These are phyloP conservation scores for Callyntrura guangdongensis DNA, from an alignment of 2,888 invertebrate genomes.

Conservation along the genomic window DNA sequence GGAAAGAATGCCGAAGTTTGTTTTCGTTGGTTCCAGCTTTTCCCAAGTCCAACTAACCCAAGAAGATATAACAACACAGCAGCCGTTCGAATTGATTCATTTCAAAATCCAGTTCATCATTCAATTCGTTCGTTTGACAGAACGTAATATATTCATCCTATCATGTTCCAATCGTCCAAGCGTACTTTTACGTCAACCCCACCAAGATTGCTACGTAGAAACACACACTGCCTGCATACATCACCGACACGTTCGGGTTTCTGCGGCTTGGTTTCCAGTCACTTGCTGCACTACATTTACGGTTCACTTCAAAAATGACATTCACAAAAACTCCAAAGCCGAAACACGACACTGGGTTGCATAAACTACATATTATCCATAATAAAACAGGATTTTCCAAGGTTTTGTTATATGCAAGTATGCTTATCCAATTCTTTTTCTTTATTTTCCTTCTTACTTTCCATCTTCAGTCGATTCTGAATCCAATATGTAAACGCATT, in stretches of 20 bases:
- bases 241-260: not conserved
- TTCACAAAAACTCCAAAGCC: not conserved
- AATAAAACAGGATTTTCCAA: not conserved
- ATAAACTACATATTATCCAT: conserved; percentile 10
- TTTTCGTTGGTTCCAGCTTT: not conserved
- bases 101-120: conserved; percentile 48
- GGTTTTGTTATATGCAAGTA: not conserved
- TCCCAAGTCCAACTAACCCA: not conserved
- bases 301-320: conserved; percentile 1
- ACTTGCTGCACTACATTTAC: conserved; percentile 2
- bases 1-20: not conserved
- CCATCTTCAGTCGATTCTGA: not conserved
- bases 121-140: conserved; percentile 52
- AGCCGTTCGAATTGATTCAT: conserved; percentile 17
- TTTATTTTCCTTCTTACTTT: not conserved
- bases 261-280: conserved; percentile 16
- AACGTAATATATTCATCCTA: not conserved
- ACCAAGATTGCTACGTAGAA: not conserved
- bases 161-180: conserved; percentile 9
- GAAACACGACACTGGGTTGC: not conserved
- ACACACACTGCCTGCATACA: not conserved
- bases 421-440: not conserved
- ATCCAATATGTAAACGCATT: not conserved
- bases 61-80: not conserved
- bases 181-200: not conserved